These are phyloP conservation scores for Sitta carolinensis DNA, from an alignment of 2,797 vertebrate genomes.

Conservation along the genomic window DNA sequence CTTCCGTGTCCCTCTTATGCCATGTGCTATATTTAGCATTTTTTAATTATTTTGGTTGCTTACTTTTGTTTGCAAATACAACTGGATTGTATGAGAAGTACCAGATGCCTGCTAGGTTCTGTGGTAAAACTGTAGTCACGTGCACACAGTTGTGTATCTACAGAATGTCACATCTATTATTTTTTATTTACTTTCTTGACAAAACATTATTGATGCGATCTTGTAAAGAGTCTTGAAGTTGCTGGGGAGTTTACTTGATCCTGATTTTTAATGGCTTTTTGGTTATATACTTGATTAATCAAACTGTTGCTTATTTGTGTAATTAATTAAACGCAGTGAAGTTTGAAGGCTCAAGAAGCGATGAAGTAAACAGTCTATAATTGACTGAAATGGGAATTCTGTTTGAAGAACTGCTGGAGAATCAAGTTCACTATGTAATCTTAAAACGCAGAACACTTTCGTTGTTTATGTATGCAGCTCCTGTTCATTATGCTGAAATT, in stretches of 20 bases:
- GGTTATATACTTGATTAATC: conserved; percentile 13
- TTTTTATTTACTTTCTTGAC: not conserved
- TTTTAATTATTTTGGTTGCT: not conserved
- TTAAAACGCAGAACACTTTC: not conserved
- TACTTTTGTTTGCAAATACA: not conserved
- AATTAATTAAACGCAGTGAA: conserved; percentile 35
- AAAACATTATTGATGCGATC: not conserved
- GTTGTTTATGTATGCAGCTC: conserved; percentile 4
- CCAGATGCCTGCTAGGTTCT: not conserved
- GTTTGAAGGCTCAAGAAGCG: conserved; percentile 21
- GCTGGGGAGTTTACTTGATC: not conserved
- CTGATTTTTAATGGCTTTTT: conserved; percentile 10
- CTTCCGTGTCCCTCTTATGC: not conserved
- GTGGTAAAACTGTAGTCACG: not conserved
- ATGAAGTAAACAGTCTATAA: conserved; percentile 22
- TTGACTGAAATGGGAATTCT: conserved; percentile 56
- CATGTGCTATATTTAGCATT: not conserved
- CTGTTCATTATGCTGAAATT: conserved; percentile 44
- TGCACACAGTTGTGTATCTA: not conserved
- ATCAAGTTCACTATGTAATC: not conserved
- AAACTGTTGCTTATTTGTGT: conserved; percentile 31
- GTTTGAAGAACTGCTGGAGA: not conserved
- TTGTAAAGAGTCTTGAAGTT: not conserved
- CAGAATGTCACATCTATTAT: not conserved
- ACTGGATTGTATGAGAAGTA: not conserved